Evolutionary conservation across 2,888 invertebrate genomes (phyloP), one percentile per base, ranked within the genome.

Genomic region (Hydriomena furcata): DNA sequence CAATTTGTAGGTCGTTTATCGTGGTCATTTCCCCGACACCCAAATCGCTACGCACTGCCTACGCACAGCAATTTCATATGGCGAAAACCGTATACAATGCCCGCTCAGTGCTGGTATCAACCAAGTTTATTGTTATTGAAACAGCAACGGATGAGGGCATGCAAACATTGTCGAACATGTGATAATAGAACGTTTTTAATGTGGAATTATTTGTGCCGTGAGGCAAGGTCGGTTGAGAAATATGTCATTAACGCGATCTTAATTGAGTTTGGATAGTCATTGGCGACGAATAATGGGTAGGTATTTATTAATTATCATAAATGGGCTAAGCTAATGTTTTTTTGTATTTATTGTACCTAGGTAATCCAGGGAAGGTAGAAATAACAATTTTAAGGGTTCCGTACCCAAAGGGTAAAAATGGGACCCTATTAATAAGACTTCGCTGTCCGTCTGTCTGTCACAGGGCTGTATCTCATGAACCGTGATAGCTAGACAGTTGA

Each of bases 1-100:
- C 72, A 72, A 75, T 83, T 82, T 79, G 79, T 85, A 78, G 84
- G 83, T 84, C 83, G 75, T 75, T 76, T 73, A 76, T 77, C 76
- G 82, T 75, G 73, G 77, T 76, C 79, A 76, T 75, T 80, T 77
- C 77, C 76, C 73, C 66, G 58, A 61, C 66, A 73, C 66, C 65
- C 50, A 45, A 54, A 54, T 41, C 38, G 65, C 47, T 44, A 54
- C 50, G 52, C 51, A 52, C 47, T 30, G 32, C 47, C 49, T 54
- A 59, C 59, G 54, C 52, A 54, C 12, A 5, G 40, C 45, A 23
- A 37, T 43, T 51, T 46, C 52, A 45, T 32, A 49, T 52, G 28
- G 31, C 37, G 13, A 40, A 40, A 45, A 42, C 40, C 10, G 25
- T 38, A 40, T 56, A 58, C 53, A 53, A 45, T 42, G 35, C 53